Evolutionary conservation across 1,140 invertebrate species (phyloP).

Genomic region (Papilio machaon): DNA sequence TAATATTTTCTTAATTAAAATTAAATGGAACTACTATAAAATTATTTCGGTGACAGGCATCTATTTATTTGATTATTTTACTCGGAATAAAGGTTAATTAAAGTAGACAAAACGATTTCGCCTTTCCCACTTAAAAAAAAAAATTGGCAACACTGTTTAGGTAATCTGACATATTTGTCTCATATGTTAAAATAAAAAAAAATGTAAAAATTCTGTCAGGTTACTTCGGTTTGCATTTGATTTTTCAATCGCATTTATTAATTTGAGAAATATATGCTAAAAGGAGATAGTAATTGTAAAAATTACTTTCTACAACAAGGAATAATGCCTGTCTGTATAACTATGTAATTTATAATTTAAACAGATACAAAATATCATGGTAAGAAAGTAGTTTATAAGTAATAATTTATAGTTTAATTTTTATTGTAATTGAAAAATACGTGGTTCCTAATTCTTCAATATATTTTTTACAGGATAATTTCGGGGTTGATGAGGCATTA

Average conservation of each 20-base stretch:
- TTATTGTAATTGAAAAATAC: conserved; percentile 28
- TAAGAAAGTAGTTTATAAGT: conserved; percentile 1
- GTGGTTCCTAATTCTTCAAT: not conserved
- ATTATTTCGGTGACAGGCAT: no score
- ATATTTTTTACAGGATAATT: conserved; percentile 56
- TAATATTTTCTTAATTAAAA: no score
- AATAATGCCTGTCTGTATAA: not conserved
- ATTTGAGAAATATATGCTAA: not conserved
- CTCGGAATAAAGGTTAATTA: no score
- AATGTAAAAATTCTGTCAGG: conserved; percentile 18
- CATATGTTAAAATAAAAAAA: not conserved
- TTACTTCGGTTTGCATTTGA: conserved; percentile 35
- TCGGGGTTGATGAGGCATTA: conserved; percentile 74
- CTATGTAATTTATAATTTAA: conserved; percentile 28
- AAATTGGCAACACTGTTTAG: not conserved
- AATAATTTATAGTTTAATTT: conserved; percentile 11
- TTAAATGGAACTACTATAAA: no score
- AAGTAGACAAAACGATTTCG: no score
- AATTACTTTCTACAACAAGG: not conserved
- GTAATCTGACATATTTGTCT: not conserved
- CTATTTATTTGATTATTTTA: no score
- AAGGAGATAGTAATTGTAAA: not conserved
- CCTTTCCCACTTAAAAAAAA: not conserved
- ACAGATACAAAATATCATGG: conserved; percentile 14
- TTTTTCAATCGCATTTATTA: conserved; percentile 26